phyloP scores from a whole-genome alignment of 2,888 invertebrate genomes.

The Carabus problematicus region DNA sequence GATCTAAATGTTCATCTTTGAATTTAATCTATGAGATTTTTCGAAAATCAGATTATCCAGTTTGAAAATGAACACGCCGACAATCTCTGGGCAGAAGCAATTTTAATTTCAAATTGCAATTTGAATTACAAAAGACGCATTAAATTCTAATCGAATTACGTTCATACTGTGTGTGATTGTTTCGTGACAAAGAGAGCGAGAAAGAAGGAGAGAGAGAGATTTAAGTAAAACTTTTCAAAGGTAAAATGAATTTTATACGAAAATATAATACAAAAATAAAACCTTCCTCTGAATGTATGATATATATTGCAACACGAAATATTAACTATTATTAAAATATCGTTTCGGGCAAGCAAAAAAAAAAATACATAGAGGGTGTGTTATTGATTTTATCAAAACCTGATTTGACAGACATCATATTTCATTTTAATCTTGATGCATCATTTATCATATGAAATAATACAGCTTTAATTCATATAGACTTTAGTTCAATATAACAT shows the following conservation, averaged over 20 bases:
- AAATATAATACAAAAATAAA: too few species aligned
- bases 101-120: conserved; percentile 3
- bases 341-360: not conserved
- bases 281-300: too few species aligned
- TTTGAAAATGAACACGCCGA: conserved; percentile 7
- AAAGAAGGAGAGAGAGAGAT: too few species aligned
- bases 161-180: not conserved
- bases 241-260: conserved; percentile 8
- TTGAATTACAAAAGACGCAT: not conserved
- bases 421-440: too few species aligned
- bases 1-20: conserved; percentile 28
- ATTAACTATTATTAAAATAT: not conserved
- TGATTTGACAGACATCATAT: not conserved
- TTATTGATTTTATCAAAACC: not conserved
- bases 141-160: conserved; percentile 9
- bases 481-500: too few species aligned
- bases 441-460: too few species aligned
- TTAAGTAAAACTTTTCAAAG: not conserved
- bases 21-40: conserved; percentile 32
- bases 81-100: not conserved
- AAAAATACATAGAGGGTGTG: not conserved
- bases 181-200: too few species aligned
- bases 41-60: conserved; percentile 25
- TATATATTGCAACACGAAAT: not conserved
- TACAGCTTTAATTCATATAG: too few species aligned